A percentile compares a stretch with the other conserved stretches of the same genome.
These are phyloP conservation scores for Perccottus glenii DNA, from an alignment of 2,113 vertebrate species.

Conservation along the genomic window DNA sequence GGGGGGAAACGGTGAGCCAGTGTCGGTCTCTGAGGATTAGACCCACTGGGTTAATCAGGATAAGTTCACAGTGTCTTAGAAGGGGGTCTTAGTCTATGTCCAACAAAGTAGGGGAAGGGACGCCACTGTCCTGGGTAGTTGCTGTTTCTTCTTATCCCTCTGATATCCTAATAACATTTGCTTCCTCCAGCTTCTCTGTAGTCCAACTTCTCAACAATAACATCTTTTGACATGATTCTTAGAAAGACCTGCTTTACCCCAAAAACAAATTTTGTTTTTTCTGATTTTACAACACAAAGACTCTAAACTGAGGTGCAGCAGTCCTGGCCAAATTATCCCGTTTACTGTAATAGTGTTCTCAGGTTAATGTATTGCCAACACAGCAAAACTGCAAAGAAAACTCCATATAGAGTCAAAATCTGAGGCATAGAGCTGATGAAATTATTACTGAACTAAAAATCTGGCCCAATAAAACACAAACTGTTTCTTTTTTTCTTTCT, in stretches of 20 bases:
- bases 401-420: no score
- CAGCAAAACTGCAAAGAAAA: no score
- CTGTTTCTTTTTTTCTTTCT: no score
- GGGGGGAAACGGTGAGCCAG: constrained; percentile 44
- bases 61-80: constrained; percentile 77
- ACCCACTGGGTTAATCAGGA: constrained; percentile 81
- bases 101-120: constrained; percentile 66
- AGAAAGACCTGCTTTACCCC: no score
- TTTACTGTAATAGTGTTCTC: no score
- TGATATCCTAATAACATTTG: constrained; percentile 51
- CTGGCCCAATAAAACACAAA: no score
- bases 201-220: constrained; percentile 34
- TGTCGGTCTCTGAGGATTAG: constrained; percentile 76
- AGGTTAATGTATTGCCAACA: no score
- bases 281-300: no score
- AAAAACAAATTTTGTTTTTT: background rate
- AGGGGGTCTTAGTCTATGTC: constrained; percentile 75
- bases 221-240: constrained; percentile 28
- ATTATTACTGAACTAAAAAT: no score
- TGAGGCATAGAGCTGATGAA: no score
- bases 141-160: constrained; percentile 50
- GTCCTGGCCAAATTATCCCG: no score
- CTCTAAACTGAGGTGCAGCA: no score
- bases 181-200: constrained; percentile 35
- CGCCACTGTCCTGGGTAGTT: constrained; percentile 66